Evolutionary conservation across 2,797 vertebrate genomes (phyloP), one percentile per base, ranked within the genome.

Genomic region (Tauraco hartlaubi): DNA sequence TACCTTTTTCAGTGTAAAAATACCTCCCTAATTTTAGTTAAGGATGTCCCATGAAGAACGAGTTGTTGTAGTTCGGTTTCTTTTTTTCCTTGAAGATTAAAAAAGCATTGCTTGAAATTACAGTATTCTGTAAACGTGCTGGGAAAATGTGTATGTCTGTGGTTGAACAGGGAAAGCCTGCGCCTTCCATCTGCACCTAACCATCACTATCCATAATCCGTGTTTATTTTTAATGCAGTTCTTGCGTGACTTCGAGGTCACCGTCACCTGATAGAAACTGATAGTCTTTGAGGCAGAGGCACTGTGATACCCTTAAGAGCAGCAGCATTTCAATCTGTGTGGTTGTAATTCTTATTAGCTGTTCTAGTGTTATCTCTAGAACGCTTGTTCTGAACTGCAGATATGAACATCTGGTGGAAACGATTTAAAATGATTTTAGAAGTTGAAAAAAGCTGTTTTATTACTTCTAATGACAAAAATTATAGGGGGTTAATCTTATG

Each of bases 341-440:
- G 18, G 16, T 35, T 78, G 14, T 79, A 89, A 64, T 87, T 92
- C 91, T 86, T 85, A 73, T 7, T 92, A 79, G 77, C 68, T 90
- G 19, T 84, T 88, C 44, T 49, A 77, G 44, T 91, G 80, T 81
- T 93, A 51, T 46, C 85, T 96, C 75, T 74, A 62, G 91, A 95
- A 69, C 26, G 12, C 63, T 41, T 76, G 74, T 92, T 95, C 71
- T 95, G 52, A 79, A 49, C 85, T 90, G 59, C 59, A 55, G 64
- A 2, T 76, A 15, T 46, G 82, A 92, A 87, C 80, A 91, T 88
- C 95, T 96, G 97, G 49, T 87, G 88, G 48, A 62, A 97, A 62
- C 55, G 25, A 63, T 92, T 92, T 59, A 88, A 93, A 91, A 71
- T 90, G 2, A 68, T 90, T 95, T 83, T 43, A 58, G 51, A 68